Evolutionary conservation across 2,888 invertebrate genomes (phyloP).

Genomic region (Melikaiella ostensackeni): DNA sequence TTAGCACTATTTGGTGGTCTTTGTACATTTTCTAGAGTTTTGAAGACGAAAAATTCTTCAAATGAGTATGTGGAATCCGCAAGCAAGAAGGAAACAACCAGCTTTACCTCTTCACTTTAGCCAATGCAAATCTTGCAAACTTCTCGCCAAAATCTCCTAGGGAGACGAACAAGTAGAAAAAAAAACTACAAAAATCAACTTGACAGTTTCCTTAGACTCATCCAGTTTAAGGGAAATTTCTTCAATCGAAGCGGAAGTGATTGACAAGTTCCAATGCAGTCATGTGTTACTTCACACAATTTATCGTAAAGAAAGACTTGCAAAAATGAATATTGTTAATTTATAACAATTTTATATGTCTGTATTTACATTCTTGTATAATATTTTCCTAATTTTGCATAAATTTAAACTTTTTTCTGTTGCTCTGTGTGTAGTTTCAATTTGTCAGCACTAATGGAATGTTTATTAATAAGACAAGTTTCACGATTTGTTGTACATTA

Average conservation of each 20-base stretch:
- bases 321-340: no score
- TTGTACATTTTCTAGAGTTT: slow-evolving; percentile 7
- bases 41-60: not conserved
- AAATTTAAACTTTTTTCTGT: not conserved
- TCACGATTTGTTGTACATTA: slow-evolving; percentile 47
- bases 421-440: not conserved
- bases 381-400: not conserved
- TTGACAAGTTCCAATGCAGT: no score
- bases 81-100: not conserved
- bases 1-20: slow-evolving; percentile 7
- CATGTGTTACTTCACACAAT: no score
- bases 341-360: no score
- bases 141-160: not conserved
- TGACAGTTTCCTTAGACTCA: not conserved
- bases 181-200: not conserved
- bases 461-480: not conserved
- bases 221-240: no score
- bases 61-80: not conserved
- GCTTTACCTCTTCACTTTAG: not conserved
- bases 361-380: not conserved
- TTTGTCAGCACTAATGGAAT: not conserved
- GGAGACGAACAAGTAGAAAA: not conserved
- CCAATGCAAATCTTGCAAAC: not conserved
- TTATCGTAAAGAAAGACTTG: no score
- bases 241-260: no score